phyloP scores from a whole-genome alignment of 2,888 invertebrate genomes.

The Mesochorus sp. region DNA sequence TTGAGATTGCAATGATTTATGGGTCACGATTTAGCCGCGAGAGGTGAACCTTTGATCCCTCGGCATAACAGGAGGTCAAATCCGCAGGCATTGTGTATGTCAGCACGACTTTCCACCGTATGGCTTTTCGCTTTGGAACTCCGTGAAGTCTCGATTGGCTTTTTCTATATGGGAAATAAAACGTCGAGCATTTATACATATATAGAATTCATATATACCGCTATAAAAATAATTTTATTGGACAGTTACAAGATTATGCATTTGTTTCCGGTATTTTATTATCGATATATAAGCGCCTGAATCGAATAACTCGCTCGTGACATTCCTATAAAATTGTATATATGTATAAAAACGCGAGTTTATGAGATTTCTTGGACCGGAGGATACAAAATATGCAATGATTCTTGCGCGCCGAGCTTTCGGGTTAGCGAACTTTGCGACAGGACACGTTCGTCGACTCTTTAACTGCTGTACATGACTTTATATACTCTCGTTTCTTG shows the following conservation, averaged over 20 bases:
- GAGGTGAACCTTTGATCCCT: slow-evolving; percentile 65
- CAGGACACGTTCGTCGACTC: neutral
- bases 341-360: no score
- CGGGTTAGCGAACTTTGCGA: slow-evolving; percentile 27
- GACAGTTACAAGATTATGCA: no score
- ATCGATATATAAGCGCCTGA: no score
- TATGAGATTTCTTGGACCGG: no score
- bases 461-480: neutral
- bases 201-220: neutral
- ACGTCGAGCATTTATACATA: neutral
- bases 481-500: neutral
- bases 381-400: no score
- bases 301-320: no score
- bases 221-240: slow-evolving; percentile 20
- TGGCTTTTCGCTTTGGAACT: slow-evolving; percentile 25
- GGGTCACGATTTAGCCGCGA: slow-evolving; percentile 71
- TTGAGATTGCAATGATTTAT: slow-evolving; percentile 72
- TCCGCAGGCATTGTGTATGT: slow-evolving; percentile 63
- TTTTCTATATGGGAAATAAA: slow-evolving; percentile 62
- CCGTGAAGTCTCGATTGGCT: slow-evolving; percentile 34
- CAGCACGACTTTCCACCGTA: slow-evolving; percentile 65
- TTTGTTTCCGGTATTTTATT: no score
- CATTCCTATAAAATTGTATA: no score
- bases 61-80: slow-evolving; percentile 60
- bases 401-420: neutral